phyloP scores from a whole-genome alignment of 2,797 vertebrate genomes.

The Manis pentadactyla region DNA sequence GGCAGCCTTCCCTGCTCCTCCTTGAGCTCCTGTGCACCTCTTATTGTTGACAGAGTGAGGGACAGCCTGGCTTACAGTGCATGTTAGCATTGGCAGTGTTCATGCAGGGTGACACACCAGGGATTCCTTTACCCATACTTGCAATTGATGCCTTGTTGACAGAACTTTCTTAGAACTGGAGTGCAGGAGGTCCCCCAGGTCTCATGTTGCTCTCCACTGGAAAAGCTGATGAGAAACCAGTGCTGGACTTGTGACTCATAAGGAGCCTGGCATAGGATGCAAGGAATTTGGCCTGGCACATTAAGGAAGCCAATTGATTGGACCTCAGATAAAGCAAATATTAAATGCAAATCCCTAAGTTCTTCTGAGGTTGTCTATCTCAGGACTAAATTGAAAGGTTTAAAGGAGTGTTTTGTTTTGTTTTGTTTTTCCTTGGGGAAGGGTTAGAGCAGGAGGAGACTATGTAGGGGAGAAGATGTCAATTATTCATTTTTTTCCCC shows the following conservation, averaged over 20 bases:
- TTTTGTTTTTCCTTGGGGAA: neutral
- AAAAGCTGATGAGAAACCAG: slow-evolving; percentile 58
- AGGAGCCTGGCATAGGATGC: neutral
- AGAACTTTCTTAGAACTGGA: slow-evolving; percentile 54
- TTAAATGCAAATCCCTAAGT: neutral
- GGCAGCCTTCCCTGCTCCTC: neutral
- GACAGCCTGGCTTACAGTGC: neutral
- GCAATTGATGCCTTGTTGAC: slow-evolving; percentile 67
- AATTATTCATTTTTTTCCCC: neutral
- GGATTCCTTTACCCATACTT: slow-evolving; percentile 32
- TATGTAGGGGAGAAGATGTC: neutral
- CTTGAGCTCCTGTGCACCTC: neutral
- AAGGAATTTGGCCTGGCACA: slow-evolving; percentile 28
- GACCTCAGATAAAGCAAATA: slow-evolving; percentile 46
- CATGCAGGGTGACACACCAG: neutral
- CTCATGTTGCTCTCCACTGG: slow-evolving; percentile 51
- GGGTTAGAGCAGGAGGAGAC: neutral
- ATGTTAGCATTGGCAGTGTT: neutral
- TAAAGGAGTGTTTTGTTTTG: neutral
- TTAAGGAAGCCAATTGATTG: slow-evolving; percentile 10
- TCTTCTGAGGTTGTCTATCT: neutral
- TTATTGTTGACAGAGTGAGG: slow-evolving; percentile 7
- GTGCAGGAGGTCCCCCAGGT: slow-evolving; percentile 1
- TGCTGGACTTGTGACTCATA: slow-evolving; percentile 27
- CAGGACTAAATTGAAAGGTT: slow-evolving; percentile 19